Base-by-base conservation (phyloP, 64 coral and sea anemone species). In the Pocillopora verrucosa region DNA sequence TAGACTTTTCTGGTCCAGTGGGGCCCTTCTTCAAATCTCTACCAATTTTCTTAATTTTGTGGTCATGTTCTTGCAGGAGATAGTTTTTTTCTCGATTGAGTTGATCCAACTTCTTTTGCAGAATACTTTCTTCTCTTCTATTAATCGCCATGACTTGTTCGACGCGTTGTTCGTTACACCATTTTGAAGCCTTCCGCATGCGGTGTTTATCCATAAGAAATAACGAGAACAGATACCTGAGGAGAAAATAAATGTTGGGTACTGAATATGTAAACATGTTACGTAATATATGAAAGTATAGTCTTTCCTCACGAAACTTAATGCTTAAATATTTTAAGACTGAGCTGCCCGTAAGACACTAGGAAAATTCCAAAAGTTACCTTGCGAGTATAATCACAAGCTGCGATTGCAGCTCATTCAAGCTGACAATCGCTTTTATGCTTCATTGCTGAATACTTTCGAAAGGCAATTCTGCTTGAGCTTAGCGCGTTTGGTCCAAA, bases 41-140 rank as follows among this genome's bases (percentile, higher is more conserved):
- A 56, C 20, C 22, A 13, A 57, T 79, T 58, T 79, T 79, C 20
- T 24, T 0, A 24, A 59, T 60, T 60, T 79, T 22, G 22, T 57
- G 13, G 20, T 60, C 77, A 57, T 60, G 14, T 60, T 79, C 56
- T 15, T 24, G 77, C 20, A 13, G 16, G 56, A 79, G 77, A 56
- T 25, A n/a, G 56, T 57, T 79, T 79, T 79, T 9, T 14, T 79
- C 77, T 13, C 51, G 77, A 1, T 30, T 51, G 24, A 79, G 1
- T 57, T 79, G 77, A 0, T 59, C 77, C n/a, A 79, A 24, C n/a
- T 59, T 79, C 20, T 79, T 56, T 79, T 79, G 57, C 19, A 79
- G 77, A 1, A 60, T 14, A 30, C 56, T 60, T 11, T 79, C 77
- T 15, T 79, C 77, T 60, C 25, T 79, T 20, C 77, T 79, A 57